Percentiles rank a stretch among this genome's conserved stretches.
These are phyloP conservation scores for Drosophila jambulina DNA, from an alignment of 1,140 invertebrate species.

Conservation along the genomic window DNA sequence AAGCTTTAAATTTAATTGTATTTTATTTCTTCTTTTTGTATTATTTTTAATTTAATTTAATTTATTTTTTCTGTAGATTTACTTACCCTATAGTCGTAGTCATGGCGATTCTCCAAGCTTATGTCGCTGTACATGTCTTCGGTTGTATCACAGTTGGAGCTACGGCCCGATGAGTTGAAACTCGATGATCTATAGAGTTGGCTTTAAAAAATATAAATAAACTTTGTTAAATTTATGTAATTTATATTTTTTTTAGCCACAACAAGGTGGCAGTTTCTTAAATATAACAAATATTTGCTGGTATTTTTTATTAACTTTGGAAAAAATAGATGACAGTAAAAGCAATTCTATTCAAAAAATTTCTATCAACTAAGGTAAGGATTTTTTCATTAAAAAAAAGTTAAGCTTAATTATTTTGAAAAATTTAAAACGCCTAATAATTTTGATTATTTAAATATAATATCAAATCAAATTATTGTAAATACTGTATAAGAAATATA, in stretches of 20 bases:
- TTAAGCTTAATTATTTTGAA: too few relatives aligned
- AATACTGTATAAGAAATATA: too few relatives aligned
- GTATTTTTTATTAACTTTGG: too few relatives aligned
- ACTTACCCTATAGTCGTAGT: slow-evolving; percentile 94
- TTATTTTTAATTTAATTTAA: neutral
- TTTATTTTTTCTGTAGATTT: neutral
- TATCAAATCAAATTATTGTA: too few relatives aligned
- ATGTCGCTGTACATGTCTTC: slow-evolving; percentile 97
- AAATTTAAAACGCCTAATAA: too few relatives aligned
- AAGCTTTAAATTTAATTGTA: too few relatives aligned
- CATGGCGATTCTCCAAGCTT: slow-evolving; percentile 95
- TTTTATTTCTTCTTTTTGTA: neutral
- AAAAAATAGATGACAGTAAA: too few relatives aligned
- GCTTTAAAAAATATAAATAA: slow-evolving; percentile 85
- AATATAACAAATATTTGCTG: too few relatives aligned
- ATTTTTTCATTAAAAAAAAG: too few relatives aligned
- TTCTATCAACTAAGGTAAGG: too few relatives aligned
- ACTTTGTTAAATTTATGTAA: neutral
- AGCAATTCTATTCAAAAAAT: too few relatives aligned
- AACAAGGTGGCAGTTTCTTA: neutral
- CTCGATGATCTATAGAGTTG: slow-evolving; percentile 95
- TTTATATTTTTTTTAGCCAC: neutral
- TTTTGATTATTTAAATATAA: too few relatives aligned
- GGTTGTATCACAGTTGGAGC: slow-evolving; percentile 94
- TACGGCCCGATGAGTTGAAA: slow-evolving; percentile 95